Evolutionary conservation across 2,797 vertebrate species (phyloP), one percentile per base, ranked within the genome.

Genomic region (Lateolabrax maculatus): DNA sequence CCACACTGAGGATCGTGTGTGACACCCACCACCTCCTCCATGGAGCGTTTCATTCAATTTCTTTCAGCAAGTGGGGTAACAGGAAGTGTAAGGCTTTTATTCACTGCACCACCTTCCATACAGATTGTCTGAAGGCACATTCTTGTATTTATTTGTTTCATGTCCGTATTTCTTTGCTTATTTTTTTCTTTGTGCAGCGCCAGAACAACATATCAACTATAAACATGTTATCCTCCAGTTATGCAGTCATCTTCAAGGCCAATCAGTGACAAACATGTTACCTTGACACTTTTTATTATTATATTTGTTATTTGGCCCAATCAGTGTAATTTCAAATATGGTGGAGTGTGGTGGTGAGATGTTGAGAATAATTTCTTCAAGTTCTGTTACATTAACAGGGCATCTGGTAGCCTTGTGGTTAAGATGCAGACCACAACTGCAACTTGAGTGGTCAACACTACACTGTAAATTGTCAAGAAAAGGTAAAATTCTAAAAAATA

Each of bases 41-140:
- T n/a, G 46, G 55, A 43, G 77, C 9, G 41, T 83, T 80, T 89
- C 51, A 67, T 90, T 89, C 81, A 74, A 62, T 84, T 84, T 84
- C 76, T 69, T 72, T 80, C 69, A 69, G 61, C 71, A 31, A 72
- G 51, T 52, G 34, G 16, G 25, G 58, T 58, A 53, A 76, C 68
- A 84, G 68, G 76, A 74, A 68, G 55, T 19, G 63, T 12, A 13
- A 10, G 23, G 39, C 61, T 37, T 77, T 66, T 74, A 79, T 78
- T 69, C 72, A 63, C 63, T 36, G 46, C 61, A 53, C 8, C 48
- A 58, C 34, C 46, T 23, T 67, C 19, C 10, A 63, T 27, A 58
- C 39, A 65, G 44, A 77, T 61, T 51, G 27, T 56, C 58, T 61
- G 31, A n/a, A 29, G 25, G 46, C 36, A n/a, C 23, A 37, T 65